Base-by-base conservation (phyloP, 2,797 vertebrate species). In the Paguma larvata region DNA sequence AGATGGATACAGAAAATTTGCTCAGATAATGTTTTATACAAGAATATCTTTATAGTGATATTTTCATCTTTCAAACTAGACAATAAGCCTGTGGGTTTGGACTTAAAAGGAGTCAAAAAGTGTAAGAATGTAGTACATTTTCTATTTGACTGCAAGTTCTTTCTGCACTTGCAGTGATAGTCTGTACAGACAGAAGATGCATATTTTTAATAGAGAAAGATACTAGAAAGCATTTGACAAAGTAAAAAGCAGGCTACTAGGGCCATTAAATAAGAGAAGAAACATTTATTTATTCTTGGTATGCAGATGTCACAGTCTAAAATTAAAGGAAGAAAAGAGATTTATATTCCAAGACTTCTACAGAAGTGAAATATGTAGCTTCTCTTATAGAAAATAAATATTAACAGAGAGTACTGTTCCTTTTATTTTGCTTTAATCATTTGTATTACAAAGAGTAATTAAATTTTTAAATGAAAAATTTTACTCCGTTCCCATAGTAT, bases 321-420 rank as follows among this genome's bases (percentile, higher is more conserved):
- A 95, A 93, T 65, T 84, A 89, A 96, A 77, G 59, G 41, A 91
- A 53, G 65, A 84, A 59, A 85, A 91, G 23, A 94, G 18, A 95
- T 68, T 78, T 67, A 79, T 1, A 65, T 25, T 89, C 44, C 21
- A 86, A 48, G 62, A 93, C 38, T 62, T 68, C 67, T 84, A 79
- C 0, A 79, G 63, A 93, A 94, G 89, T 95, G 92, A 94, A 95
- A 88, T 83, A 38, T 21, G 53, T 92, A 44, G 70, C 27, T 83
- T 77, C 34, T 86, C 19, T 86, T 41, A 86, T 0, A 82, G 2
- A 88, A 27, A 63, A 56, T 59, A 96, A 92, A 87, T 13, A 83
- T 23, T 32, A 89, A 82, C 27, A 94, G 41, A 94, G 23, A 89
- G 41, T 7, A 70, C 44, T 41, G 56, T 34, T 2, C 19, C 19